Base-by-base conservation (phyloP, 2,888 invertebrate genomes). In the Meiosimyza decipiens region DNA sequence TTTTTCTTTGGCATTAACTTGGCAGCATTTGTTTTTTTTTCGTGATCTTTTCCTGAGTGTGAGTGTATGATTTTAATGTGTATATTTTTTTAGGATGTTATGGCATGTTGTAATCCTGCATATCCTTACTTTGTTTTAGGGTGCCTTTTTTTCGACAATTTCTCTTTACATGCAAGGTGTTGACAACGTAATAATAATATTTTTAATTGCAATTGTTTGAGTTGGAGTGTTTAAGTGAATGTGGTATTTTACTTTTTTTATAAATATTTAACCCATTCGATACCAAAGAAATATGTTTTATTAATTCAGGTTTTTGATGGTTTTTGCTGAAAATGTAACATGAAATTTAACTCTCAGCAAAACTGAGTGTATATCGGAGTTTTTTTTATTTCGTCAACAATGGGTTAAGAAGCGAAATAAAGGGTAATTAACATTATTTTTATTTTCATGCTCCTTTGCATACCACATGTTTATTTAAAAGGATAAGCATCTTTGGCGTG, bases 361-460 rank as follows among this genome's bases (percentile, higher is more conserved):
- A 22, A 22, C n/a, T n/a, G n/a, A n/a, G n/a, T n/a, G n/a, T n/a
- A n/a, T n/a, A n/a, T n/a, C n/a, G n/a, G n/a, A n/a, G n/a, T n/a
- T n/a, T n/a, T n/a, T n/a, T n/a, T n/a, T n/a, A n/a, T n/a, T n/a
- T n/a, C n/a, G n/a, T n/a, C n/a, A 40, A 40, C 40, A 40, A 40
- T 40, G 6, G 40, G 40, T 40, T 47, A 67, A 67, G 49, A 6
- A 57, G 22, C 47, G 11, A 65, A 55, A 66, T 12, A 50, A 49
- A 64, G 64, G 22, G 64, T 64, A 64, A 64, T 64, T 64, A 64
- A 51, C 51, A 64, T 64, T 64, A 51, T 64, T 50, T 49, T 82
- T 80, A 82, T 82, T 7, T 81, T 81, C 76, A 77, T 77, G 74
- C 83, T 81, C 77, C 74, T 77, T 73, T 40, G 9, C 40, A 6